Base-by-base conservation (phyloP, 2,797 vertebrate species). In the Bucorvus abyssinicus region DNA sequence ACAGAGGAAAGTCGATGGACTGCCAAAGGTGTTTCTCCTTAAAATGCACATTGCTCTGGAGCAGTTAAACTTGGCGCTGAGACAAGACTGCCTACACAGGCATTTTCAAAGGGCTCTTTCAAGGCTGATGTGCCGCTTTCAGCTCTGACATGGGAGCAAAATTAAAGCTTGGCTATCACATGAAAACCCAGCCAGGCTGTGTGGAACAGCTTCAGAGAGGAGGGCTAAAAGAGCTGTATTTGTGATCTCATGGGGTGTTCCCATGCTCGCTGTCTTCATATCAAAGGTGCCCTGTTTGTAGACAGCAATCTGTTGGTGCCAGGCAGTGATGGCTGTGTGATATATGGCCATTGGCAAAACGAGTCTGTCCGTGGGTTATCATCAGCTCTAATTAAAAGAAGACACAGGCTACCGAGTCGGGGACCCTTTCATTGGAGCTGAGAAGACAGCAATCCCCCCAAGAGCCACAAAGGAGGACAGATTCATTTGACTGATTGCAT, bases 201-300 rank as follows among this genome's bases (percentile, higher is more conserved):
- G 56, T 89, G 79, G 56, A 96, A 93, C 96, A 95, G 96, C 90
- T 94, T 96, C 71, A 93, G 97, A 98, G 97, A 97, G 94, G 96
- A 97, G 96, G 95, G 97, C 90, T 97, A 93, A 57, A 90, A 97
- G 97, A 97, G 94, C 94, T 96, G 45, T 93, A 87, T 87, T 93
- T 98, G 97, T 95, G 95, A 97, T 98, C 98, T 98, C 96, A 95
- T 29, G 77, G 45, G 84, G 96, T 92, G 96, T 77, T 95, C 56
- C 89, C 67, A 19, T 84, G 89, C 87, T 95, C 55, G 94, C 97
- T 98, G 96, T 97, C 98, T 97, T 97, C 97, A 93, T 98, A 97
- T 96, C 98, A 98, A 96, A 98, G 97, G 98, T 98, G 97, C 96
- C 97, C 97, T 98, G 98, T 98, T 98, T 98, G 97, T 94, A 98